Percentiles rank a stretch among this genome's conserved stretches.
Conservation (phyloP, 23 tunicate species). For the Ciona savignyi region DNA sequence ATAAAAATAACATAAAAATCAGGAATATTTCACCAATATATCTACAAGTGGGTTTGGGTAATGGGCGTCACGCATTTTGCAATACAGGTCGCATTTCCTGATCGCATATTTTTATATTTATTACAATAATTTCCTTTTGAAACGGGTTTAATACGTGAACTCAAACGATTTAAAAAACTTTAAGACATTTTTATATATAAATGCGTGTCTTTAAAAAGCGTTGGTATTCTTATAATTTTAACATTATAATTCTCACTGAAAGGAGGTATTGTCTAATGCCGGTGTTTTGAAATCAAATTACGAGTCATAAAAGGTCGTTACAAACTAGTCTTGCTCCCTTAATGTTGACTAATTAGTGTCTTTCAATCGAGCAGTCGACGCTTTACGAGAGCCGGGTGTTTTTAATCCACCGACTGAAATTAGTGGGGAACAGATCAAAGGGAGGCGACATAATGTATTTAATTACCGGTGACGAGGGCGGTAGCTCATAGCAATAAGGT, state of each 20-base stretch:
- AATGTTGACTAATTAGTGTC: background rate
- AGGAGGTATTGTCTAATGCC: background rate
- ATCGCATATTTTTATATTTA: too few species aligned
- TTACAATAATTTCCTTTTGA: too few species aligned
- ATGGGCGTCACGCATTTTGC: too few species aligned
- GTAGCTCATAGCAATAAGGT: background rate
- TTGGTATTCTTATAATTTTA: background rate
- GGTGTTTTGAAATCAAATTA: background rate
- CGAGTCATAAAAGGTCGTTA: background rate
- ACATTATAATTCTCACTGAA: background rate
- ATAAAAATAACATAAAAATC: too few species aligned
- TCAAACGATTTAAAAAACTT: too few species aligned
- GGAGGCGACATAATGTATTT: background rate
- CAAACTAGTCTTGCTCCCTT: background rate
- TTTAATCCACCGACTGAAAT: background rate
- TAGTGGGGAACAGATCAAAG: background rate
- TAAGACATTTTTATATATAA: too few species aligned
- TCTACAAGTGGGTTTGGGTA: too few species aligned
- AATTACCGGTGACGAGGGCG: background rate
- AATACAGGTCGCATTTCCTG: too few species aligned
- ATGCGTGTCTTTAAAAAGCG: background rate
- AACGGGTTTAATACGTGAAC: too few species aligned
- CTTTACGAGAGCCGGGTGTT: background rate
- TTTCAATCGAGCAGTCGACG: background rate
- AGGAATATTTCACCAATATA: too few species aligned